Conservation (phyloP, 2,888 invertebrate species). For the Caenorhabditis sp. region DNA sequence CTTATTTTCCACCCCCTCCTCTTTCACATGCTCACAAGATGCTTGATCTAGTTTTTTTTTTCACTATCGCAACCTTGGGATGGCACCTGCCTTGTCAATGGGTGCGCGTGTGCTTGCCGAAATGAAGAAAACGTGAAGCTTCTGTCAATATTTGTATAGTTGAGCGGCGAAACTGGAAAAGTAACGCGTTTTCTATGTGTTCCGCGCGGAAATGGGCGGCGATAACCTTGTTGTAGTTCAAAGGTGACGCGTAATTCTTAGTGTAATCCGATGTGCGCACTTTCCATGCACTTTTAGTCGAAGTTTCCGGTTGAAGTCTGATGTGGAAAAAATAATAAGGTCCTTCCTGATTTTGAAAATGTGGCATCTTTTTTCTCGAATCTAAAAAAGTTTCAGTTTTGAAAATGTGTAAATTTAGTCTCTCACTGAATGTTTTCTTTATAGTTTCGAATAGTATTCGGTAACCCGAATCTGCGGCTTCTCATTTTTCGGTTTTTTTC, state of each 20-base stretch:
- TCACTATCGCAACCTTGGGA: background rate
- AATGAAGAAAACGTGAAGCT: slow-evolving; percentile 45
- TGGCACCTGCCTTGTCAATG: background rate
- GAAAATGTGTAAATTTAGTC: no score
- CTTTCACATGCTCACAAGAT: no score
- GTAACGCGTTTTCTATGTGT: background rate
- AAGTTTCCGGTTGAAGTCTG: background rate
- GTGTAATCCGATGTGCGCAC: background rate
- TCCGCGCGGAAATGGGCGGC: slow-evolving; percentile 31
- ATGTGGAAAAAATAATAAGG: background rate
- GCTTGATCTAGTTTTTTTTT: background rate
- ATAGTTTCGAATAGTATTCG: no score
- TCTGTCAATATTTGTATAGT: slow-evolving; percentile 43
- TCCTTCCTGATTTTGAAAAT: slow-evolving; percentile 16
- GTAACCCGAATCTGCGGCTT: slow-evolving; percentile 3
- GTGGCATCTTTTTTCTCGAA: no score
- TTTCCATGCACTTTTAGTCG: background rate
- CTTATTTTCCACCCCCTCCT: background rate
- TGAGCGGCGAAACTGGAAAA: background rate
- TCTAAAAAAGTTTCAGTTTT: no score
- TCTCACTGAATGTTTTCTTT: no score
- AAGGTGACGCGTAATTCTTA: background rate
- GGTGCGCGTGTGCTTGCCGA: background rate
- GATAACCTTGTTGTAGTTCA: background rate
- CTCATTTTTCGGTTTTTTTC: slow-evolving; percentile 6